phyloP scores from a whole-genome alignment of 2,113 vertebrate genomes.

The Eulemur rufifrons region DNA sequence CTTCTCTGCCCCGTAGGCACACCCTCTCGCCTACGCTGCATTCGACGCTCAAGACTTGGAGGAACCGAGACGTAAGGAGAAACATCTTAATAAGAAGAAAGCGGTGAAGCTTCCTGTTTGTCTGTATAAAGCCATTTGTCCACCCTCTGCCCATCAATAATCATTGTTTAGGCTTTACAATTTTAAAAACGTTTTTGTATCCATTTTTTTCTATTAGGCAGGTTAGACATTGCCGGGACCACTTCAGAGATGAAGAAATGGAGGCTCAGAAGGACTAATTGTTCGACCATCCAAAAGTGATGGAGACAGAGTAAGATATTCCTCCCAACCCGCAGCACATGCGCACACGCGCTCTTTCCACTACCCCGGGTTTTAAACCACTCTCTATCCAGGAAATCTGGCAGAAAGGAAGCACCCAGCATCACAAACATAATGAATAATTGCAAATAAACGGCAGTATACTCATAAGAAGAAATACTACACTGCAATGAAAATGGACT shows the following conservation, averaged over 20 bases:
- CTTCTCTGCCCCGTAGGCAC: neutral
- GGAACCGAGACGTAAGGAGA: neutral
- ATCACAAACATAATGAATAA: neutral
- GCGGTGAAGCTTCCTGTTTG: neutral
- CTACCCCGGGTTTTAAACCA: neutral
- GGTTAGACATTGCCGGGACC: neutral
- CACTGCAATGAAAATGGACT: neutral
- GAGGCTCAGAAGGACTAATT: neutral
- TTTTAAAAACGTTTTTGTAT: neutral
- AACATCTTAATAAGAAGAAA: neutral
- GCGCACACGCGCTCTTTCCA: neutral
- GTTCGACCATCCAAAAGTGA: neutral
- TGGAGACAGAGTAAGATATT: neutral
- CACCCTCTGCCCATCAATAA: neutral
- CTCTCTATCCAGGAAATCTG: neutral
- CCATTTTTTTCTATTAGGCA: neutral
- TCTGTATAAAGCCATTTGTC: neutral
- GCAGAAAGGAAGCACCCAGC: neutral
- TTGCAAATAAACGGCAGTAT: neutral
- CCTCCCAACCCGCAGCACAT: neutral
- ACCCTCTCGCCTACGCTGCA: neutral
- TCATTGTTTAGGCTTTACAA: neutral
- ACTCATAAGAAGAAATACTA: neutral
- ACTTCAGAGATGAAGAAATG: neutral
- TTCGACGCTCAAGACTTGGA: neutral